Percentiles rank a stretch among this genome's conserved stretches.
Evolutionary conservation across 2,113 vertebrate species (phyloP).

Genomic region (Sciurus niger): DNA sequence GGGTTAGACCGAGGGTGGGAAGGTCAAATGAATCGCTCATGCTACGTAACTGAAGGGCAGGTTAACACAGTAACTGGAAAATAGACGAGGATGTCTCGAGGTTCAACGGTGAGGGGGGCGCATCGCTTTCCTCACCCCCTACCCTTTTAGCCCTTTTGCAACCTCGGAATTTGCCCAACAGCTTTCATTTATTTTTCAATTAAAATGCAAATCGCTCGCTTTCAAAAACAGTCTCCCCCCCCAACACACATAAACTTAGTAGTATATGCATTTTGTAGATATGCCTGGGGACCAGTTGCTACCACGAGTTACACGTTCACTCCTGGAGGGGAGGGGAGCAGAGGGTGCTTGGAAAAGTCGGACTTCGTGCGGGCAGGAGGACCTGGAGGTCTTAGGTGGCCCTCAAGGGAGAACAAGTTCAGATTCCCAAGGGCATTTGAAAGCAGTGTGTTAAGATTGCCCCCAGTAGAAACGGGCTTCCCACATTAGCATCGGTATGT

Average conservation of each 20-base stretch:
- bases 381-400: background rate
- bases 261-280: background rate
- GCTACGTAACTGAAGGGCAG: rapidly evolving
- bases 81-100: background rate
- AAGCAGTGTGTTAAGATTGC: background rate
- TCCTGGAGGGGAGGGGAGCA: background rate
- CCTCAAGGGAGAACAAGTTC: background rate
- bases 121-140: background rate
- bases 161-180: background rate
- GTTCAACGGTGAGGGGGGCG: background rate
- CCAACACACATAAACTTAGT: too few species aligned
- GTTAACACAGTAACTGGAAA: background rate
- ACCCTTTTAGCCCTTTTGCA: background rate
- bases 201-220: conserved; percentile 77
- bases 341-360: background rate
- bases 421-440: background rate
- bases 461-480: background rate
- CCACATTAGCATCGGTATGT: background rate
- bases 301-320: background rate
- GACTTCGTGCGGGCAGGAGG: background rate
- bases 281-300: background rate
- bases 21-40: background rate
- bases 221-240: background rate
- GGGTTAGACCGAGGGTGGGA: background rate
- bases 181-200: conserved; percentile 65